Base-by-base conservation (phyloP, 2,113 vertebrate species). In the Microcebus tavaratra region DNA sequence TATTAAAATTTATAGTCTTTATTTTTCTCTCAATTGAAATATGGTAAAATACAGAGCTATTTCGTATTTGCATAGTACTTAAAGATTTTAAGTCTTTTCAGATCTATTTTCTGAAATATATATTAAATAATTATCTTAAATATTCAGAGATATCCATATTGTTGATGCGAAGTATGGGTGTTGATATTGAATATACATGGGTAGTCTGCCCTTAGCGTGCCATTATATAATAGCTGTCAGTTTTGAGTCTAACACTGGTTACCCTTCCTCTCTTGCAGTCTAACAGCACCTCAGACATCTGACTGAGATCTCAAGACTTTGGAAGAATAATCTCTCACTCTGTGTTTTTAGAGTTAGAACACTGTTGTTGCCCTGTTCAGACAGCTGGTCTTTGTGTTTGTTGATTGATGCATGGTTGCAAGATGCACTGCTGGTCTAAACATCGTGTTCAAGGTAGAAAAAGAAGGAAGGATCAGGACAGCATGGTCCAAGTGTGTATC, bases 1-100 rank as follows among this genome's bases (percentile, higher is more conserved):
- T 91, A 67, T 92, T 93, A 91, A 86, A 90, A 90, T 95, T 79
- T 86, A 76, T 2, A 88, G 42, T 59, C 15, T 53, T 94, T 70
- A 29, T 88, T 91, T 95, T 97, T 57, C 70, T 94, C 36, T 90
- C 65, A 67, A 7, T 87, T 91, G 68, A 76, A 96, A 68, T 76
- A 72, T 18, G 73, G 6, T 78, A 86, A 86, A 45, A 80, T 89
- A 80, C 81, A 88, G 82, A 94, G n/a, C 29, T 82, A 27, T 83
- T 94, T 63, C 78, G 61, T 65, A 89, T 93, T 96, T 90, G 53
- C 34, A 75, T 10, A 45, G 59, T 63, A 73, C 36, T 93, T 88
- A 79, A 59, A 80, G 36, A 59, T 92, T 90, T 94, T 20, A 92
- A 57, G 53, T 83, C 20, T 89, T 76, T 97, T 93, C 68, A 84